Base-by-base conservation (phyloP, 2,113 vertebrate species). In the Platichthys flesus region DNA sequence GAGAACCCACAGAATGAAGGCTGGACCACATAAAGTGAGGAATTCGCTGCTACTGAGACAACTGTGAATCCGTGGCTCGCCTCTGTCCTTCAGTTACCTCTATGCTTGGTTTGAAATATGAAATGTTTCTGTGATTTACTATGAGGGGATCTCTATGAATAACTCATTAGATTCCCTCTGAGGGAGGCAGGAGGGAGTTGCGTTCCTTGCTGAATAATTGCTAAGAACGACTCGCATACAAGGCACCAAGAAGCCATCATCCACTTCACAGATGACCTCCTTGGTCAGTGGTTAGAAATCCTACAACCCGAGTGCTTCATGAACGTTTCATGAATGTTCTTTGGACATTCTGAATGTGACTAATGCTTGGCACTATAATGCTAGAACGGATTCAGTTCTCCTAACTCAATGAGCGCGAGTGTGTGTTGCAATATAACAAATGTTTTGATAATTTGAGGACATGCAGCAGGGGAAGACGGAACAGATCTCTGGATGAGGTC, bases 1-100 rank as follows among this genome's bases (percentile, higher is more conserved):
- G 37, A 20, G 62, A 82, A 78, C 84, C 84, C 84, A 74, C 66
- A 77, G 87, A 85, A 84, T 80, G 31, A 78, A 76, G 78, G 59
- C 77, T 57, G 79, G 65, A 83, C 67, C 75, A 81, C 79, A 78
- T 85, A 75, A 86, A 84, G 12, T 69, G 67, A 76, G 47, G 67
- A 79, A 51, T 84, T 87, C 58, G 52, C 49, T 76, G 72, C 40
- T 76, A 78, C 52, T 74, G 20, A 64, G 66, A 78, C 47, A 62
- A 49, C 74, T 68, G 71, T 62, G 76, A 67, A 88, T 24, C 52
- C 24, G 1, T 69, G 37, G 21, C 57, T 77, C 49, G 14, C 55
- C 28, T 54, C 35, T 40, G 21, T 67, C 56, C 47, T 52, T 52
- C 28, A 16, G 26, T 35, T 56, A 23, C 47, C 26, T 10, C 62